These are phyloP conservation scores for Tragelaphus imberbis DNA, from an alignment of 2,113 vertebrate species.

Conservation along the genomic window DNA sequence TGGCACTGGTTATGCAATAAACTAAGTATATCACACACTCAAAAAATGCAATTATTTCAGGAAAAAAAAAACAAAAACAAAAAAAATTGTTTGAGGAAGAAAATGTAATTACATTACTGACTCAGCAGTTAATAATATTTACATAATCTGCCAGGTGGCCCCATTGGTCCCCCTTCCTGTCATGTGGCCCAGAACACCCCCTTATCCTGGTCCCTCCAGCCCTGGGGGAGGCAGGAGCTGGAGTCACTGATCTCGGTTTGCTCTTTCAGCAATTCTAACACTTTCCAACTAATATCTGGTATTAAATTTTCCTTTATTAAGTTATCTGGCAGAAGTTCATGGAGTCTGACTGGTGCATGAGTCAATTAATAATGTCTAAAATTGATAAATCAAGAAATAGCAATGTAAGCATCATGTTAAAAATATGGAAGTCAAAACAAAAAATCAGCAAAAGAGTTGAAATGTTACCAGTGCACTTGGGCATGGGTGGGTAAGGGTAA, in stretches of 20 bases:
- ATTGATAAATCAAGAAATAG: background rate
- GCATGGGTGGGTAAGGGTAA: background rate
- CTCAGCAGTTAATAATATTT: background rate
- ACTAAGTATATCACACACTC: background rate
- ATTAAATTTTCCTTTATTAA: conserved; percentile 13
- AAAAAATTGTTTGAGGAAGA: background rate
- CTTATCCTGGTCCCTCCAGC: too few relatives aligned
- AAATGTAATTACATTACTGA: background rate
- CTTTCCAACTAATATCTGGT: background rate
- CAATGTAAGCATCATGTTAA: background rate
- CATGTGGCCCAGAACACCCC: background rate
- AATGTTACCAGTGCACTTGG: background rate
- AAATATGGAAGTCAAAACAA: background rate
- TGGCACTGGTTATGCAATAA: background rate
- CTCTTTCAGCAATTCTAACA: conserved; percentile 8
- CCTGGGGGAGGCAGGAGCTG: background rate
- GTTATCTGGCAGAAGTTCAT: conserved; percentile 2
- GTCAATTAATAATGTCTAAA: conserved; percentile 22
- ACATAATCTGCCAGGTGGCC: background rate
- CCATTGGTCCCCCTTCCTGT: background rate
- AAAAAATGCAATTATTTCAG: background rate
- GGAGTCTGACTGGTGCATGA: background rate
- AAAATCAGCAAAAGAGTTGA: background rate
- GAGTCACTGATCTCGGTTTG: background rate
- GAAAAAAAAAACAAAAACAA: background rate